Evolutionary conservation across 2,113 vertebrate genomes (phyloP), one percentile per base, ranked within the genome.

Genomic region (Corythornis vintsioides): DNA sequence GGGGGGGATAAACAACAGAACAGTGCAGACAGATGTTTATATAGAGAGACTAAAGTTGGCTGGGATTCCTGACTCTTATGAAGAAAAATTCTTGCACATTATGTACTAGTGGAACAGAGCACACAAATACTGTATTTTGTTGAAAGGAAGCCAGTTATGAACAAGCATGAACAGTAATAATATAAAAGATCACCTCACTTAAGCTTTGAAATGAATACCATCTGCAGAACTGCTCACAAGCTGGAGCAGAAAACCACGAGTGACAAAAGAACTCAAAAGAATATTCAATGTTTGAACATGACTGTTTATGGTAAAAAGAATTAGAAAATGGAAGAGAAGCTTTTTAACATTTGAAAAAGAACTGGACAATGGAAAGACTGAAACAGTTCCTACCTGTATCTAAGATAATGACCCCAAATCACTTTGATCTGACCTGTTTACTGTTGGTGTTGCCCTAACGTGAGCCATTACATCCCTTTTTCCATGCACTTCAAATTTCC

Each of bases 111-210:
- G 15, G 26, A 96, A 86, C 10, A 92, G 47, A 91, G 67, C 28
- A 40, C 55, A 70, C 53, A 92, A 83, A 72, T 76, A 57, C 31
- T 42, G 14, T 63, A 38, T 85, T 90, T 71, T 40, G 4, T 77
- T 95, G 95, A 95, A 96, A 91, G 59, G 11, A 92, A 96, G 70
- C 89, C 93, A 92, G 65, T 85, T 88, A 75, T 55, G 55, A 87
- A 92, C 78, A 92, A 73, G 69, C 13, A 45, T 81, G 65, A 95
- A 86, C 16, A 77, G 55, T 74, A 88, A 86, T 88, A 93, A 84
- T 83, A 79, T 65, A 72, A 92, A 94, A 72, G n/a, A 83, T 89
- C 83, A 63, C 66, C 67, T 92, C 71, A 53, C 31, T 84, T 93
- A 74, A 89, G 69, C 42, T 88, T 91, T 11, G 9, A 83, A 95